These are phyloP conservation scores for Pygocentrus nattereri DNA, from an alignment of 2,797 vertebrate genomes.

Conservation along the genomic window DNA sequence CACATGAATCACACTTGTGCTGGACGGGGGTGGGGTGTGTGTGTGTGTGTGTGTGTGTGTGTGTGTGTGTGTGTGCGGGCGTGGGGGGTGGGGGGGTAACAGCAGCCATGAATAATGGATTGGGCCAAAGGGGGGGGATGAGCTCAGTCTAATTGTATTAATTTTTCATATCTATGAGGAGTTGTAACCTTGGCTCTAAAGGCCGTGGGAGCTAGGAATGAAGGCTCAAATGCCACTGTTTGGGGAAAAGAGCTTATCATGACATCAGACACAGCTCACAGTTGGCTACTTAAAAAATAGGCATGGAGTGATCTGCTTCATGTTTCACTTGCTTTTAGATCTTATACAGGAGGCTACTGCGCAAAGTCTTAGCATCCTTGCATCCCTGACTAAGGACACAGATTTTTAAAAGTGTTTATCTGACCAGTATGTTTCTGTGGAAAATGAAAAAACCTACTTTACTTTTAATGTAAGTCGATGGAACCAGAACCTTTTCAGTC, in stretches of 20 bases:
- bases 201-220: background rate
- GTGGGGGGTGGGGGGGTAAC: slow-evolving; percentile 4
- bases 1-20: slow-evolving; percentile 60
- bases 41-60: no score
- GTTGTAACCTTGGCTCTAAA: slow-evolving; percentile 56
- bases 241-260: background rate
- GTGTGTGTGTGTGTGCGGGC: no score
- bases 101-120: slow-evolving; percentile 29
- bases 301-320: background rate
- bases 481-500: no score
- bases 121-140: slow-evolving; percentile 50
- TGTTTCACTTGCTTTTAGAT: background rate
- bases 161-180: slow-evolving; percentile 45
- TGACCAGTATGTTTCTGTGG: no score
- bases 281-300: background rate
- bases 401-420: background rate
- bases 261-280: background rate
- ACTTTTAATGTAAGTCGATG: no score
- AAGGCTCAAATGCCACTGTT: slow-evolving; percentile 1
- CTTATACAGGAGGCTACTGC: background rate
- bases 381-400: background rate
- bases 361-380: background rate
- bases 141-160: slow-evolving; percentile 69
- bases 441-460: no score
- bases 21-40: slow-evolving; percentile 9